A percentile compares a stretch with the other conserved stretches of the same genome.
Evolutionary conservation across 1,140 invertebrate species (phyloP).

Genomic region (Pseudachorutes palmiensis): DNA sequence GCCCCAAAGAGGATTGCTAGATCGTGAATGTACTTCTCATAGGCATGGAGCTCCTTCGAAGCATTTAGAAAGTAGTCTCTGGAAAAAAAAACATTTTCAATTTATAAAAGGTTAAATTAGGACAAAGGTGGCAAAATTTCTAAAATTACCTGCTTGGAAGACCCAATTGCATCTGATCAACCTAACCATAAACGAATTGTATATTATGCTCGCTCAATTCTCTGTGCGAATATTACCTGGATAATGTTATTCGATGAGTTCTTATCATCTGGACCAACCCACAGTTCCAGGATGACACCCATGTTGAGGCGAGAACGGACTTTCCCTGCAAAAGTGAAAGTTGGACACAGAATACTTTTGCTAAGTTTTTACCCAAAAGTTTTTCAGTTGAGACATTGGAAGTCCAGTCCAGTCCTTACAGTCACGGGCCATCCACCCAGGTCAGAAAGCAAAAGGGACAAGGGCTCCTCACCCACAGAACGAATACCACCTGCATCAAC

Average conservation of each 20-base stretch:
- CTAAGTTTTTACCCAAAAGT: slow-evolving; percentile 44
- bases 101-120: too few relatives aligned
- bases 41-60: slow-evolving; percentile 47
- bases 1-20: slow-evolving; percentile 66
- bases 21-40: slow-evolving; percentile 41
- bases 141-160: slow-evolving; percentile 67
- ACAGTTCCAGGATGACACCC: slow-evolving; percentile 65
- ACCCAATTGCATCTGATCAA: slow-evolving; percentile 71
- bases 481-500: slow-evolving; percentile 54
- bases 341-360: not conserved
- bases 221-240: slow-evolving; percentile 52
- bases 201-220: not conserved
- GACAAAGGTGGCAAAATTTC: too few relatives aligned
- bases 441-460: slow-evolving; percentile 51
- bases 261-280: slow-evolving; percentile 76
- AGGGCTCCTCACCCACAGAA: slow-evolving; percentile 55
- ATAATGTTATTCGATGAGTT: slow-evolving; percentile 76
- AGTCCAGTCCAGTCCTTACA: slow-evolving; percentile 53
- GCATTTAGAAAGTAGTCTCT: slow-evolving; percentile 71
- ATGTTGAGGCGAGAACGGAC: slow-evolving; percentile 64
- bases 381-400: slow-evolving; percentile 50
- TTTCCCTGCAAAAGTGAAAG: slow-evolving; percentile 46
- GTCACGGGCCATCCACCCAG: slow-evolving; percentile 73
- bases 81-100: too few relatives aligned
- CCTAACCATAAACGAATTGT: slow-evolving; percentile 45